Percentiles rank a stretch among this genome's conserved stretches.
phyloP scores from a whole-genome alignment of 2,113 vertebrate species.

The Salminus brasiliensis region DNA sequence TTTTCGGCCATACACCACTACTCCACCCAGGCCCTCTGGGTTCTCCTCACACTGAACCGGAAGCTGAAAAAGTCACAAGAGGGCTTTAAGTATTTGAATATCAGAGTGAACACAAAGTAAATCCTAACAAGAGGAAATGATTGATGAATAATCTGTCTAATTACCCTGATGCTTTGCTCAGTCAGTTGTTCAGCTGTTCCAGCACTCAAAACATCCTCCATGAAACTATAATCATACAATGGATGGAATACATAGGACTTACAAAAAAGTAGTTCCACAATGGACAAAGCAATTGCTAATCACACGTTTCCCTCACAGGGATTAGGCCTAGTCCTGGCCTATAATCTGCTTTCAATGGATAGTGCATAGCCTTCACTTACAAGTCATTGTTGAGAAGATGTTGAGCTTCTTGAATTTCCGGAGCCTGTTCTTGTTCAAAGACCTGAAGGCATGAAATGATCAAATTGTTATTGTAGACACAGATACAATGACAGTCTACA shows the following conservation, averaged over 20 bases:
- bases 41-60: neutral
- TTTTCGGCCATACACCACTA: neutral
- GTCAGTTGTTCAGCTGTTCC: neutral
- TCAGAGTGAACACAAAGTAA: neutral
- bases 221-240: neutral
- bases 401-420: neutral
- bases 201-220: neutral
- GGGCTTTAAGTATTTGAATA: neutral
- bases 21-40: neutral
- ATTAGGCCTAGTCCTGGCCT: too few species aligned
- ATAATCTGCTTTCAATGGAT: too few species aligned
- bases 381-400: neutral
- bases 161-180: neutral
- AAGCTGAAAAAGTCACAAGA: neutral
- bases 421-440: neutral
- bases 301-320: too few species aligned
- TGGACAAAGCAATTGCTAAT: too few species aligned
- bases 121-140: neutral
- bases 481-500: too few species aligned
- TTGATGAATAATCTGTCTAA: neutral
- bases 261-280: too few species aligned
- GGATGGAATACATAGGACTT: too few species aligned
- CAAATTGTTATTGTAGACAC: too few species aligned
- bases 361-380: neutral
- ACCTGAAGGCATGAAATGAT: neutral